These are phyloP conservation scores for Eugnorisma glareosa DNA, from an alignment of 2,888 invertebrate genomes.

Conservation along the genomic window DNA sequence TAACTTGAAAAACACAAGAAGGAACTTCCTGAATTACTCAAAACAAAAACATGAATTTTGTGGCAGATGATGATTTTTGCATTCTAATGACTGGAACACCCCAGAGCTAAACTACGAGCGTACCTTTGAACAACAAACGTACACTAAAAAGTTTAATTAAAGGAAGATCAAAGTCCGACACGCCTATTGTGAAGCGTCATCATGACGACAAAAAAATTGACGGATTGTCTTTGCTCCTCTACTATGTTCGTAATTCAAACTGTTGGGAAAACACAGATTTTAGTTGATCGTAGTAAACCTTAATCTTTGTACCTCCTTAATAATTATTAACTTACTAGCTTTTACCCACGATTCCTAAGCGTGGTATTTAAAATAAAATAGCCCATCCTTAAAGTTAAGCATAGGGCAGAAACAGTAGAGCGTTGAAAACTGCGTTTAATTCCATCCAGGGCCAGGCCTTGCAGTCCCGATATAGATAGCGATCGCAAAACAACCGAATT, in stretches of 20 bases:
- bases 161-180: not conserved
- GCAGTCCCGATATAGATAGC: no score
- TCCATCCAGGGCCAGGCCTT: no score
- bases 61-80: not conserved
- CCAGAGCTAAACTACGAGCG: slow-evolving; percentile 1
- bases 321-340: no score
- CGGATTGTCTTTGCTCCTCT: not conserved
- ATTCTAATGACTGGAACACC: not conserved
- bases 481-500: no score
- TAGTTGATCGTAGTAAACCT: not conserved
- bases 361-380: no score
- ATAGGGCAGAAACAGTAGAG: no score
- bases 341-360: no score
- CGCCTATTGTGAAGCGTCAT: not conserved
- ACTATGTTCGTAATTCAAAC: not conserved
- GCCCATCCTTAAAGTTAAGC: no score
- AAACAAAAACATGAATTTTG: not conserved
- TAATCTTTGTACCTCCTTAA: no score
- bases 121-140: not conserved
- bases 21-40: not conserved
- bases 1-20: not conserved
- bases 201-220: not conserved
- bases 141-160: not conserved
- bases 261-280: not conserved
- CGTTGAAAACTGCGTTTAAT: no score